A percentile compares a stretch with the other conserved stretches of the same genome.
phyloP scores from a whole-genome alignment of 2,113 vertebrate genomes.

The Rhadina sibilatrix region DNA sequence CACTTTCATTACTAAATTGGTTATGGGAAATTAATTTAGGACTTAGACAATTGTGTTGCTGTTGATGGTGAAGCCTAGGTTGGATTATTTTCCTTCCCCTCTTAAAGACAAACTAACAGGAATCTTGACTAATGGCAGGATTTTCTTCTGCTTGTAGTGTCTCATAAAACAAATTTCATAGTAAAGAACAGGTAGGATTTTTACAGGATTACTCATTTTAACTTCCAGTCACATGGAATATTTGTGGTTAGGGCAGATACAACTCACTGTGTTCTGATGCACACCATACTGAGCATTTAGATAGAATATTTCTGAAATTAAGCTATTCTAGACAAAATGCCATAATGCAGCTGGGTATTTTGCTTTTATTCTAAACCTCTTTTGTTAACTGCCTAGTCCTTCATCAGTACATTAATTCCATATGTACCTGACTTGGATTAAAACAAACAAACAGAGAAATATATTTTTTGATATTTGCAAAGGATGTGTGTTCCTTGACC shows the following conservation, averaged over 20 bases:
- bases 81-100: neutral
- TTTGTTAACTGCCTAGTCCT: neutral
- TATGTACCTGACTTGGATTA: neutral
- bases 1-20: slow-evolving; percentile 30
- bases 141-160: neutral
- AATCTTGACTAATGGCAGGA: neutral
- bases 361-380: neutral
- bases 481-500: neutral
- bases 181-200: neutral
- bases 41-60: slow-evolving; percentile 6
- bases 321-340: neutral
- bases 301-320: neutral
- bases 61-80: neutral
- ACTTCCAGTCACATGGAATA: neutral
- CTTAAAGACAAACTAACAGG: neutral
- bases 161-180: neutral
- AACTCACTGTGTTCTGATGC: neutral
- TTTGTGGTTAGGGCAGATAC: neutral
- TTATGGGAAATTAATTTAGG: slow-evolving; percentile 54
- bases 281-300: neutral
- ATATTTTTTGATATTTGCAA: neutral
- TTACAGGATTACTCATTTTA: neutral
- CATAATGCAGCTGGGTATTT: neutral
- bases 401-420: neutral
- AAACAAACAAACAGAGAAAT: neutral